phyloP scores from a whole-genome alignment of 2,888 invertebrate genomes.

The Stenodera caucasica region DNA sequence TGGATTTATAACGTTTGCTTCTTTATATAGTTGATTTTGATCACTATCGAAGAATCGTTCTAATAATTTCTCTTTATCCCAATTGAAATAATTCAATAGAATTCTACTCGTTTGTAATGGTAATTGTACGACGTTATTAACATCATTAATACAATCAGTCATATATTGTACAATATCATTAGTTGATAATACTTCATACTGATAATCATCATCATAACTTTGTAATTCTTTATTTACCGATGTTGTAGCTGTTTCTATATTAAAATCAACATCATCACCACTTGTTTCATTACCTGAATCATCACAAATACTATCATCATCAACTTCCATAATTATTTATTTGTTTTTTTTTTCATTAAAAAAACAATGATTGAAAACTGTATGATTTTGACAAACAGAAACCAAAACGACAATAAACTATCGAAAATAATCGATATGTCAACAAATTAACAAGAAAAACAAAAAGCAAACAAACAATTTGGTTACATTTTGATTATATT shows the following conservation, averaged over 20 bases:
- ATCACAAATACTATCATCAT: slow-evolving; percentile 86
- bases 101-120: slow-evolving; percentile 89
- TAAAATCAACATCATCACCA: slow-evolving; percentile 94
- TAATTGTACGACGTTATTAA: slow-evolving; percentile 93
- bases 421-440: background rate
- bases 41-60: slow-evolving; percentile 96
- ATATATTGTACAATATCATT: slow-evolving; percentile 97
- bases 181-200: slow-evolving; percentile 91
- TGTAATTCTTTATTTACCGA: slow-evolving; percentile 73
- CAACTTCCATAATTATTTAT: slow-evolving; percentile 76
- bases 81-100: slow-evolving; percentile 96
- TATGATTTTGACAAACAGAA: slow-evolving; percentile 36
- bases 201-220: slow-evolving; percentile 87
- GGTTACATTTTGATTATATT: background rate
- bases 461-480: background rate
- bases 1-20: slow-evolving; percentile 95
- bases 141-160: slow-evolving; percentile 96
- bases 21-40: slow-evolving; percentile 90
- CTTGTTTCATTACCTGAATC: slow-evolving; percentile 93
- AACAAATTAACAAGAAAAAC: background rate
- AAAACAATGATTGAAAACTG: slow-evolving; percentile 29
- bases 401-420: background rate
- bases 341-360: background rate
- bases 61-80: slow-evolving; percentile 99
- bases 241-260: slow-evolving; percentile 80